Conservation (phyloP, 2,113 vertebrate genomes). For the Spermophilus dauricus region DNA sequence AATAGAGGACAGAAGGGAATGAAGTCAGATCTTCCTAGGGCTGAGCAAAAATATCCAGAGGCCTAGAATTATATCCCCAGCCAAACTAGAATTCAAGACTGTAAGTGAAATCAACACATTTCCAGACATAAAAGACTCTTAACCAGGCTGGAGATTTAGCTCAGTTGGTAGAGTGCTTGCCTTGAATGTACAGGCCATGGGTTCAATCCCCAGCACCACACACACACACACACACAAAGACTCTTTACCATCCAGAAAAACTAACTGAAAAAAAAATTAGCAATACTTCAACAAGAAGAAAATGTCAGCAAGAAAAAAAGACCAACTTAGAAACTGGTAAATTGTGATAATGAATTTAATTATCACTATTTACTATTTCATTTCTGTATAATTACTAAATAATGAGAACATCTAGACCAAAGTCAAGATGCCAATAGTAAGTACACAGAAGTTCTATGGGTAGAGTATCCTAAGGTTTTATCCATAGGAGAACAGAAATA, state of each 20-base stretch:
- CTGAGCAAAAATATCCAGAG: not conserved
- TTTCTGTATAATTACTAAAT: not conserved
- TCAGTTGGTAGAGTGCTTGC: no score
- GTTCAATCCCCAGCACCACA: no score
- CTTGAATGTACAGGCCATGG: no score
- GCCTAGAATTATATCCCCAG: not conserved
- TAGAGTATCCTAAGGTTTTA: not conserved
- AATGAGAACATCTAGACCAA: not conserved
- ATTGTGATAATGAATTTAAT: not conserved
- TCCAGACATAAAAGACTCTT: not conserved
- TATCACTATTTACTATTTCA: not conserved
- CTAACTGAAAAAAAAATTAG: not conserved
- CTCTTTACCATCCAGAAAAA: not conserved
- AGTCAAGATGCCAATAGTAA: not conserved
- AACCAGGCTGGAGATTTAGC: no score
- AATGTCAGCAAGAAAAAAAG: not conserved
- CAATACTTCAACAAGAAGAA: not conserved
- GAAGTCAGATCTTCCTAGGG: not conserved
- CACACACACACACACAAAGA: no score
- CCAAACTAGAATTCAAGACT: not conserved
- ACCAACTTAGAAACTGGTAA: not conserved
- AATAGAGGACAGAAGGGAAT: not conserved
- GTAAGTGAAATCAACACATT: slow-evolving; percentile 40
- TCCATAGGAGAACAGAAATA: not conserved
- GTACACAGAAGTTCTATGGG: not conserved